Evolutionary conservation across 1,140 invertebrate genomes (phyloP).

Genomic region (Stegodyphus mimosarum): DNA sequence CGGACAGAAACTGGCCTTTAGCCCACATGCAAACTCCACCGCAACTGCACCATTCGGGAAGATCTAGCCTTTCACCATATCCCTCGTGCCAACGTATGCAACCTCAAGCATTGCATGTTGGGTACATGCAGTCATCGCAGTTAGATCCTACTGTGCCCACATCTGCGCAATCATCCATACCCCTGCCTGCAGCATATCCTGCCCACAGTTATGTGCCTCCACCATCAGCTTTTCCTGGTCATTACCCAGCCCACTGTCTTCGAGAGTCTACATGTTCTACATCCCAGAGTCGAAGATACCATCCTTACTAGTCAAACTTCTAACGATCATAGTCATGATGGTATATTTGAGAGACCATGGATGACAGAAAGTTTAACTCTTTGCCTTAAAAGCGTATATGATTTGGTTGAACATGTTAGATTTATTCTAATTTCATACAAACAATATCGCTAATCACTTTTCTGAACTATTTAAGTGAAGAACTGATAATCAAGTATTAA

Average conservation of each 20-base stretch:
- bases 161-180: conserved; percentile 17
- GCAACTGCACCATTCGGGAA: conserved; percentile 17
- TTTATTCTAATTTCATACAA: too few relatives aligned
- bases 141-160: conserved; percentile 11
- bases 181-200: conserved; percentile 18
- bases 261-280: conserved; percentile 24
- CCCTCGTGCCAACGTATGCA: conserved; percentile 39
- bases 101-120: conserved; percentile 39
- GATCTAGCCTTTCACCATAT: conserved; percentile 23
- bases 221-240: conserved; percentile 42
- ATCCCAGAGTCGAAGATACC: conserved; percentile 9
- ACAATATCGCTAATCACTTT: too few relatives aligned
- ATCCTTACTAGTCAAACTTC: conserved; percentile 14
- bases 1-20: conserved; percentile 25
- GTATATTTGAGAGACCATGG: too few relatives aligned
- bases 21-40: conserved; percentile 20
- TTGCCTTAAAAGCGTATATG: too few relatives aligned
- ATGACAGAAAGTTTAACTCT: too few relatives aligned
- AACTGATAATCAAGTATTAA: too few relatives aligned
- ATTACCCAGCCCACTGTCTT: conserved; percentile 41
- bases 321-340: too few relatives aligned
- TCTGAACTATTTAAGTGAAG: too few relatives aligned
- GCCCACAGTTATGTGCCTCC: conserved; percentile 34
- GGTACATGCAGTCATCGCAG: conserved; percentile 40
- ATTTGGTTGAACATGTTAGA: too few relatives aligned